A percentile compares a stretch with the other conserved stretches of the same genome.
Conservation (phyloP, 2,888 invertebrate species). For the Drosophila falleni region DNA sequence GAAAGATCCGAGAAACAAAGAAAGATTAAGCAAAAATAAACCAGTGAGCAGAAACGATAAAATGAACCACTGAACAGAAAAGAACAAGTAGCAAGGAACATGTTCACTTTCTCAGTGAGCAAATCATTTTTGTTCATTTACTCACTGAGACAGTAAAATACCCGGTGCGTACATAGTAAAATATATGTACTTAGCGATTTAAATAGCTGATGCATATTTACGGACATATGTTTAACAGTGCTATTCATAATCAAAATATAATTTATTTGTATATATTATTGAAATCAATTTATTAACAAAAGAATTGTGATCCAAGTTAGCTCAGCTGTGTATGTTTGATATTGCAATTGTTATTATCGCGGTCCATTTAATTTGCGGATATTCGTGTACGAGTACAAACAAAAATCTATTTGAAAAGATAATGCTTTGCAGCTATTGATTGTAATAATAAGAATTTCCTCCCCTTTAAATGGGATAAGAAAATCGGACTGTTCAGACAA, state of each 20-base stretch:
- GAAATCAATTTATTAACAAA: neutral
- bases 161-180: slow-evolving; percentile 36
- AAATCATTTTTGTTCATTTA: neutral
- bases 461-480: slow-evolving; percentile 7
- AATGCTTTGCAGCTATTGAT: neutral
- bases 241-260: slow-evolving; percentile 3
- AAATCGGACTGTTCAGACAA: neutral
- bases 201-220: slow-evolving; percentile 10
- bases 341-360: slow-evolving; percentile 8
- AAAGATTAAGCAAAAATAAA: too few species aligned
- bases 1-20: too few species aligned
- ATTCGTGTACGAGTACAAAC: neutral
- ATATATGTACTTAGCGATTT: slow-evolving; percentile 18
- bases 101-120: neutral
- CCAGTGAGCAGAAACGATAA: too few species aligned
- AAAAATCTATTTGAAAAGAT: neutral
- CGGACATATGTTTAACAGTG: slow-evolving; percentile 5
- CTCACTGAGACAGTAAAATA: slow-evolving; percentile 5
- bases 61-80: too few species aligned
- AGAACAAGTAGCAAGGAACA: neutral
- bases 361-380: slow-evolving; percentile 3
- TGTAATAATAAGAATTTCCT: neutral
- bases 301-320: neutral
- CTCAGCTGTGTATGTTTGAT: slow-evolving; percentile 13
- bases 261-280: neutral